These are phyloP conservation scores for Drosophila serrata DNA, from an alignment of 1,140 invertebrate species.

Conservation along the genomic window DNA sequence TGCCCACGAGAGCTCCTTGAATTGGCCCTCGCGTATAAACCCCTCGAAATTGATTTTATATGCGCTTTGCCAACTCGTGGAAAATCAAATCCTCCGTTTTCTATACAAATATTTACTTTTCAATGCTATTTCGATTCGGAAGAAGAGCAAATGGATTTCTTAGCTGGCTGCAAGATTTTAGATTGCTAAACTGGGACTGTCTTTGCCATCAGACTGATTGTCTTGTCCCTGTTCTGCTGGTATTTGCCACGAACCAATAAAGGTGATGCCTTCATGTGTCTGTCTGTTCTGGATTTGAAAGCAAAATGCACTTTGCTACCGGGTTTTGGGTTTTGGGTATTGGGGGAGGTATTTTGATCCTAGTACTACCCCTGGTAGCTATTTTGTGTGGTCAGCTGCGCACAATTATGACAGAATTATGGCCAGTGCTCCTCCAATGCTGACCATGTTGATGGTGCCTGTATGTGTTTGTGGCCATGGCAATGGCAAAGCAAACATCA, in stretches of 20 bases:
- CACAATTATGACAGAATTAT: constrained; percentile 57
- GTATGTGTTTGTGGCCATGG: constrained; percentile 29
- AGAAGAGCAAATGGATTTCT: constrained; percentile 33
- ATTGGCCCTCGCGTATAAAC: constrained; percentile 29
- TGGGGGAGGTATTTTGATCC: not conserved
- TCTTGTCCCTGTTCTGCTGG: constrained; percentile 25
- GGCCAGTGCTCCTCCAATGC: constrained; percentile 10
- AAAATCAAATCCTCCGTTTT: constrained; percentile 10
- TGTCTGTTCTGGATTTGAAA: constrained; percentile 3
- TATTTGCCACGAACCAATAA: constrained; percentile 34
- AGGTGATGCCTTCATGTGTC: constrained; percentile 26
- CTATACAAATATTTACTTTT: constrained; percentile 56
- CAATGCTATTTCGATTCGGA: constrained; percentile 15
- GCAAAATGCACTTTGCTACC: constrained; percentile 54
- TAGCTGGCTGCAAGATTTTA: constrained; percentile 8
- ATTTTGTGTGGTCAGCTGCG: constrained; percentile 38
- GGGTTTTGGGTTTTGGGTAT: too few species aligned
- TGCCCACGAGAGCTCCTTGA: constrained; percentile 29
- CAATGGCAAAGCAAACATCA: constrained; percentile 57
- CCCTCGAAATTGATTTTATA: constrained; percentile 42
- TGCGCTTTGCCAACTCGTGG: constrained; percentile 21
- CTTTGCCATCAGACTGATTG: constrained; percentile 39
- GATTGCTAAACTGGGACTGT: constrained; percentile 22
- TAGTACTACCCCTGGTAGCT: not conserved
- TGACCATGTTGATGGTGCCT: constrained; percentile 28